These are phyloP conservation scores for Hepsetus odoe DNA, from an alignment of 2,113 vertebrate genomes.

Conservation along the genomic window DNA sequence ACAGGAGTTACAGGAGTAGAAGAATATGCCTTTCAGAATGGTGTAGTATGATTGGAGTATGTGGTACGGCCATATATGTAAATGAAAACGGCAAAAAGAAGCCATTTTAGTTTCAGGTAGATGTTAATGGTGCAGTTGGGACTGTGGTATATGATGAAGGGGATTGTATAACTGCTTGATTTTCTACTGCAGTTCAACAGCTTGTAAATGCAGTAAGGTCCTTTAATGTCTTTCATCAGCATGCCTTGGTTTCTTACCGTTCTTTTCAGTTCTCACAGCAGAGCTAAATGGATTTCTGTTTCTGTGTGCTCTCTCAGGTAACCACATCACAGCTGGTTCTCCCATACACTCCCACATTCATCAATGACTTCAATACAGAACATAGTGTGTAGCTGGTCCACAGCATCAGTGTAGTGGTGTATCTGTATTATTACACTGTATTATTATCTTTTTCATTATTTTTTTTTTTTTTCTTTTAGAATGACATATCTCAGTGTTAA, in stretches of 20 bases:
- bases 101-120: too few species aligned
- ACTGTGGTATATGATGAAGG: not conserved
- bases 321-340: slow-evolving; percentile 31
- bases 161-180: not conserved
- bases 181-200: not conserved
- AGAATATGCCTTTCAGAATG: too few species aligned
- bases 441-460: slow-evolving; percentile 17
- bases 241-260: not conserved
- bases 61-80: too few species aligned
- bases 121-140: not conserved
- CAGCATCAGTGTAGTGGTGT: slow-evolving; percentile 13
- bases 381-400: slow-evolving; percentile 5
- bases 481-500: slow-evolving; percentile 1
- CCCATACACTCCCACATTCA: slow-evolving; percentile 10
- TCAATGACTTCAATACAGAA: slow-evolving; percentile 3
- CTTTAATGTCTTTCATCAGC: not conserved
- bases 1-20: too few species aligned
- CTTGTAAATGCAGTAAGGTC: not conserved
- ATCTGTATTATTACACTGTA: not conserved
- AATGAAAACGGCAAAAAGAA: too few species aligned
- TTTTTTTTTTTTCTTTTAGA: not conserved
- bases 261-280: not conserved
- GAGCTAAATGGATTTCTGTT: not conserved
- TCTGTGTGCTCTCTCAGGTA: slow-evolving; percentile 25
- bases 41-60: too few species aligned